Conservation (phyloP, 1,140 invertebrate genomes). For the Drosophila mayri region DNA sequence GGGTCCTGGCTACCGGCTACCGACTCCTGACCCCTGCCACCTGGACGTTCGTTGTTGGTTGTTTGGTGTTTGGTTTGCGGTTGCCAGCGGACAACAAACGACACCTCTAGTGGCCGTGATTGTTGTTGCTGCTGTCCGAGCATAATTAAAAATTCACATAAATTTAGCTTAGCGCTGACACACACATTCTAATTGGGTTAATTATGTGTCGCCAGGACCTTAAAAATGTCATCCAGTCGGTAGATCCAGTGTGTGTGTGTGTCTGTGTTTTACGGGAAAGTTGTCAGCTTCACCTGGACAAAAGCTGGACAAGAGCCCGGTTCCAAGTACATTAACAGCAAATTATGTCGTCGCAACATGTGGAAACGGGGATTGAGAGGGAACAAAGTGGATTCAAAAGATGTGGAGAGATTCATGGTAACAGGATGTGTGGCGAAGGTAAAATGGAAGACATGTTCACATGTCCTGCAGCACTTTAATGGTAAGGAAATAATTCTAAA, state of each 20-base stretch:
- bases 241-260: slow-evolving; percentile 5
- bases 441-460: not conserved
- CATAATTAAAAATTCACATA: slow-evolving; percentile 85
- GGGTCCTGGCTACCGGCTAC: slow-evolving; percentile 5
- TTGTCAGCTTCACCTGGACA: slow-evolving; percentile 57
- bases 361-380: not conserved
- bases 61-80: slow-evolving; percentile 70
- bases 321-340: slow-evolving; percentile 71
- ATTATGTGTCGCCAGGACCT: slow-evolving; percentile 83
- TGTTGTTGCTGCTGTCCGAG: slow-evolving; percentile 47
- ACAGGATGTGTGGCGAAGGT: not conserved
- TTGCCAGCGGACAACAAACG: slow-evolving; percentile 53
- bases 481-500: not conserved
- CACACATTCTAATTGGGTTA: slow-evolving; percentile 84
- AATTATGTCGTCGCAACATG: slow-evolving; percentile 72
- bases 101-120: slow-evolving; percentile 40
- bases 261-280: slow-evolving; percentile 13
- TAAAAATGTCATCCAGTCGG: slow-evolving; percentile 72
- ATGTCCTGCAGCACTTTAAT: not conserved
- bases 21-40: not conserved
- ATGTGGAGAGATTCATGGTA: slow-evolving; percentile 1
- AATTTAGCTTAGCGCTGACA: slow-evolving; percentile 83
- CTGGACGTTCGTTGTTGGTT: slow-evolving; percentile 23
- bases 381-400: slow-evolving; percentile 8
- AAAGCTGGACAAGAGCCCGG: slow-evolving; percentile 41